Evolutionary conservation across 2,113 vertebrate genomes (phyloP).

Genomic region (Thryonomys swinderianus): DNA sequence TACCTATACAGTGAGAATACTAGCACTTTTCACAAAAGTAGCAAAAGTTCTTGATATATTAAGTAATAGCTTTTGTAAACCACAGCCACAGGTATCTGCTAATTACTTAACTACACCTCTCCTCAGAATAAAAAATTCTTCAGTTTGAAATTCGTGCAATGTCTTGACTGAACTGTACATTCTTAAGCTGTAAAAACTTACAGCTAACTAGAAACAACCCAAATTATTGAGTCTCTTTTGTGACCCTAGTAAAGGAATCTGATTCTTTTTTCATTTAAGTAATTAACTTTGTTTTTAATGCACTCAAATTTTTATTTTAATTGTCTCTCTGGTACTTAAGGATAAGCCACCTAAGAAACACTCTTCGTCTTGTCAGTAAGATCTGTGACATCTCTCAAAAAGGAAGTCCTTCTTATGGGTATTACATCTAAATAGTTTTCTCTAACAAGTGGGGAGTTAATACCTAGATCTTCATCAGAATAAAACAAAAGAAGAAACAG

Average conservation of each 20-base stretch:
- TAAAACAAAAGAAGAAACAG: not conserved
- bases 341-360: slow-evolving; percentile 9
- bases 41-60: slow-evolving; percentile 13
- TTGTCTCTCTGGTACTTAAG: slow-evolving; percentile 20
- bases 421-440: slow-evolving; percentile 14
- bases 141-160: slow-evolving; percentile 26
- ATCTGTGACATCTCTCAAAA: slow-evolving; percentile 23
- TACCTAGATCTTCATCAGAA: not conserved
- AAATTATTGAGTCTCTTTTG: slow-evolving; percentile 35
- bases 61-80: not conserved
- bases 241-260: not conserved
- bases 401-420: not conserved
- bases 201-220: slow-evolving; percentile 38
- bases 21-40: not conserved
- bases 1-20: slow-evolving; percentile 19
- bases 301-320: slow-evolving; percentile 41
- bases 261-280: slow-evolving; percentile 25
- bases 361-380: not conserved
- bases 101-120: not conserved
- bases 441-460: not conserved
- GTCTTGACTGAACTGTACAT: slow-evolving; percentile 48
- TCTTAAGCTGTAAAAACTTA: slow-evolving; percentile 23
- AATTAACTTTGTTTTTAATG: slow-evolving; percentile 22
- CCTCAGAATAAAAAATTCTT: slow-evolving; percentile 50
- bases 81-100: not conserved